phyloP scores from a whole-genome alignment of 2,113 vertebrate genomes.

The Ptilorrhoa leucosticta region DNA sequence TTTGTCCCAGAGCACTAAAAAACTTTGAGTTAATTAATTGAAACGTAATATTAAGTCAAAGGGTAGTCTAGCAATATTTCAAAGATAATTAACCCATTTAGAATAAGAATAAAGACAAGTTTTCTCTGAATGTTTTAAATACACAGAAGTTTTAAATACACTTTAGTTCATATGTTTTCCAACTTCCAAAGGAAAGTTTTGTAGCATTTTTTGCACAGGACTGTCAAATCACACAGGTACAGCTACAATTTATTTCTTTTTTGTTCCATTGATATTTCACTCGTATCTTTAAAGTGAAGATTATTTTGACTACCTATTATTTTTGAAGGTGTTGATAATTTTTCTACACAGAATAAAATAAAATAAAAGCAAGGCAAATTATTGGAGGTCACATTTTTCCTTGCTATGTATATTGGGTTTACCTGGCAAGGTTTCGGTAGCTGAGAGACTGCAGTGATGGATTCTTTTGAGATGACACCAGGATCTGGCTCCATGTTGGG shows the following conservation, averaged over 20 bases:
- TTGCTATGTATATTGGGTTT: background rate
- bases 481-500: background rate
- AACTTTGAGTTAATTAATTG: background rate
- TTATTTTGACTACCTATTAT: fast-evolving
- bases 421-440: background rate
- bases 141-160: background rate
- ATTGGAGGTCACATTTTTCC: background rate
- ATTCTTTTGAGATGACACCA: background rate
- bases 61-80: background rate
- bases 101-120: background rate
- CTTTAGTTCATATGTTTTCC: background rate
- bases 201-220: background rate
- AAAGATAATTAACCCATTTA: background rate
- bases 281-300: background rate
- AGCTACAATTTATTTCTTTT: background rate
- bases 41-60: background rate
- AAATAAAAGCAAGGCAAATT: background rate
- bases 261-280: background rate
- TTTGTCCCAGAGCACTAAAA: background rate
- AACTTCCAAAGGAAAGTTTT: background rate
- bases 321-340: background rate
- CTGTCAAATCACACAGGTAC: background rate
- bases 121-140: background rate
- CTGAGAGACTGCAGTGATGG: background rate
- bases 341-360: background rate